Conservation (phyloP, 2,797 vertebrate genomes). For the Phylloscopus collybita region DNA sequence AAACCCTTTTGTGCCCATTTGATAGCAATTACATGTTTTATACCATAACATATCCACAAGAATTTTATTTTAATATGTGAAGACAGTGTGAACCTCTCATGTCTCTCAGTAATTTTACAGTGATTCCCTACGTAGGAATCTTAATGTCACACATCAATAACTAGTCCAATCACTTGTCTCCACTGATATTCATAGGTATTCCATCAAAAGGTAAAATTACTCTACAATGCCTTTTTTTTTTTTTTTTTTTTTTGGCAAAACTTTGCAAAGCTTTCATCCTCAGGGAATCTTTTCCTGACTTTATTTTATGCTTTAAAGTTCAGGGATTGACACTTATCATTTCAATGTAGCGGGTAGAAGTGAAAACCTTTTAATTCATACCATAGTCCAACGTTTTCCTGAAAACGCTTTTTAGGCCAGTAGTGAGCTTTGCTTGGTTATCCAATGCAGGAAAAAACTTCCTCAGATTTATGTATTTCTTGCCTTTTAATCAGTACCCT, state of each 20-base stretch:
- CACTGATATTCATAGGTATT: background rate
- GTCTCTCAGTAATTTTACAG: background rate
- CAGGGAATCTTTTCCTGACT: background rate
- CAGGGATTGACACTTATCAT: background rate
- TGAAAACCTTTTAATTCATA: background rate
- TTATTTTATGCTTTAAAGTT: constrained; percentile 6
- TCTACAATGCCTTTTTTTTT: background rate
- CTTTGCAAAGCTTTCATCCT: background rate
- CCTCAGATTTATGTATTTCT: background rate
- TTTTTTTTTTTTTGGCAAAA: background rate
- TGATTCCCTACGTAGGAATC: background rate
- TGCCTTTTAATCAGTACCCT: background rate
- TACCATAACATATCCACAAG: background rate
- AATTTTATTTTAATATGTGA: background rate
- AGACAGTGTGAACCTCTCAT: background rate
- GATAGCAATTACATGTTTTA: background rate
- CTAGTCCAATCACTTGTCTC: background rate
- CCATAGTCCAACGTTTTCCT: background rate
- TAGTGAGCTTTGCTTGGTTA: background rate
- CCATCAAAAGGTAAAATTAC: background rate
- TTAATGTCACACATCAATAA: background rate
- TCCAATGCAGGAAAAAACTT: background rate
- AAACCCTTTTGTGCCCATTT: background rate
- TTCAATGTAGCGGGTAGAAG: background rate
- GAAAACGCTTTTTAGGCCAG: background rate